Base-by-base conservation (phyloP, 2,888 invertebrate species). In the Bimastos eiseni region DNA sequence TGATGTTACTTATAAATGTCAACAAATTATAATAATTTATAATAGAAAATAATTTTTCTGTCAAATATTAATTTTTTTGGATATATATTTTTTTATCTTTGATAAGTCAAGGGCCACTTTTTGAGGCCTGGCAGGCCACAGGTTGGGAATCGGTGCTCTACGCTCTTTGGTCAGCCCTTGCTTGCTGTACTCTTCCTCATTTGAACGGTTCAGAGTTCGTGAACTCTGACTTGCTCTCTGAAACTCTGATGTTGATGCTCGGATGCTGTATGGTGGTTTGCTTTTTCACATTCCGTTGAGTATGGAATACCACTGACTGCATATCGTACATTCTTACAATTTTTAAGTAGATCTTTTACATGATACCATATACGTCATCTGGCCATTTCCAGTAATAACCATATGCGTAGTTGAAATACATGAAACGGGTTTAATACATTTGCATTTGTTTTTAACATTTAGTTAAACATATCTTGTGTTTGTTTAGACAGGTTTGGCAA, bases 381-480 rank as follows among this genome's bases (percentile, higher is more conserved):
- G 70, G 49, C 49, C 6, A 6, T 70, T 70, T 70, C n/a, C 4
- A 70, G 70, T n/a, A 70, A 70, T 70, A 70, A 6, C 8, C n/a
- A 70, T 13, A n/a, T 30, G 30, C n/a, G n/a, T 8, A n/a, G 70
- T 70, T 49, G n/a, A 5, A 8, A 70, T 70, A n/a, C 70, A 13
- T 70, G 30, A 70, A 70, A n/a, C n/a, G n/a, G 70, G 70, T 70
- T 30, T 70, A 70, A 70, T 70, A 30, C 70, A 11, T 30, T 70
- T 70, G 70, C 70, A n/a, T n/a, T 70, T 70, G 70, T 70, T 70
- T 70, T 70, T 70, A 70, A 70, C n/a, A n/a, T 70, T 70, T 70
- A 70, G 70, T 70, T 70, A 30, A 70, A 70, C n/a, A n/a, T 30
- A n/a, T 70, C n/a, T 70, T 70, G n/a, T 70, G 5, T 70, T n/a